These are phyloP conservation scores for Neodiprion lecontei DNA, from an alignment of 1,140 invertebrate species.

Conservation along the genomic window DNA sequence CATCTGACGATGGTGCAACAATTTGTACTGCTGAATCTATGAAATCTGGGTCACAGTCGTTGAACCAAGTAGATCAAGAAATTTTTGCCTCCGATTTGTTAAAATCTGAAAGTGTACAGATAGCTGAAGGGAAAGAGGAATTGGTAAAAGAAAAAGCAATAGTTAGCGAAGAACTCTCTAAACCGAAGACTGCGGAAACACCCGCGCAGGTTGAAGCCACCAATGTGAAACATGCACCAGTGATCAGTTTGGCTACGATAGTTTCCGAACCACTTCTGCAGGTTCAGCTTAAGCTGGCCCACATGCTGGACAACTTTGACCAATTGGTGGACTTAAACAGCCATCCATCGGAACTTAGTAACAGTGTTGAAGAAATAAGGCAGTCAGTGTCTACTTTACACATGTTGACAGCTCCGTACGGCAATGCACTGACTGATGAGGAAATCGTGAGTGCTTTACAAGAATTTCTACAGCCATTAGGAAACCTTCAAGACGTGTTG, in stretches of 20 bases:
- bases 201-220: not conserved
- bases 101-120: not conserved
- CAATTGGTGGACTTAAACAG: conserved; percentile 24
- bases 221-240: conserved; percentile 14
- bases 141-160: too few relatives aligned
- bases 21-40: not conserved
- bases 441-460: conserved; percentile 21
- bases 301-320: conserved; percentile 46
- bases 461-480: conserved; percentile 38
- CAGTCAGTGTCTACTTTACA: conserved; percentile 39
- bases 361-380: conserved; percentile 43
- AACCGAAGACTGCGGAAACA: conserved; percentile 13
- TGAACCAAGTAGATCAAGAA: not conserved
- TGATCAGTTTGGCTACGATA: conserved; percentile 15
- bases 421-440: not conserved
- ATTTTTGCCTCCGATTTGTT: too few relatives aligned
- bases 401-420: not conserved
- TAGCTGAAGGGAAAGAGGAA: not conserved
- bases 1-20: not conserved
- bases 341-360: conserved; percentile 29
- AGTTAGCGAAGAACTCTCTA: conserved; percentile 14
- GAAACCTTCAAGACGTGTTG: conserved; percentile 36
- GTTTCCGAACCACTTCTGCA: conserved; percentile 32
- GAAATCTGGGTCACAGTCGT: not conserved
- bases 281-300: conserved; percentile 39